phyloP scores from a whole-genome alignment of 2,888 invertebrate species.

The Scaptomyza polygonia region DNA sequence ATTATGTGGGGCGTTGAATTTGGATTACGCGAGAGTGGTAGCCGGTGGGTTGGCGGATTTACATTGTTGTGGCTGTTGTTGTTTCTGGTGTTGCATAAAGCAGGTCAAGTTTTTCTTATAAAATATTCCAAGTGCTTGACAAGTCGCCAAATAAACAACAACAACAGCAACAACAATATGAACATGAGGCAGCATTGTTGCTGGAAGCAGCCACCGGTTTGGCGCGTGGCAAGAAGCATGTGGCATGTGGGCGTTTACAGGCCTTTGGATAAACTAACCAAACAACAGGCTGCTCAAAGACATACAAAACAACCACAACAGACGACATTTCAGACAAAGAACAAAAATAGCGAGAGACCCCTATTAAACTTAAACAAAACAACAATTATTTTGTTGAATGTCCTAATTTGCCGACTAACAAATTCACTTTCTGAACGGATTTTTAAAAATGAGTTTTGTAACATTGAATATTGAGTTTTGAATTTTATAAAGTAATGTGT shows the following conservation, averaged over 20 bases:
- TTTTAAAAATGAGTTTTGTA: too few species aligned
- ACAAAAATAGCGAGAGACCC: conserved; percentile 59
- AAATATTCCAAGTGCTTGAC: conserved; percentile 73
- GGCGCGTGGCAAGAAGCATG: conserved; percentile 20
- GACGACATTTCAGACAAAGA: conserved; percentile 68
- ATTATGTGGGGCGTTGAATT: not conserved
- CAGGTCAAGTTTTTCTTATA: conserved; percentile 79
- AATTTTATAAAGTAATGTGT: too few species aligned
- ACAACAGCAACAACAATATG: conserved; percentile 15
- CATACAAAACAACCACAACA: conserved; percentile 34
- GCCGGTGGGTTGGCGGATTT: conserved; percentile 13
- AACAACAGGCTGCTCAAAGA: conserved; percentile 45
- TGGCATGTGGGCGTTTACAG: conserved; percentile 14
- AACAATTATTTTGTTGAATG: not conserved
- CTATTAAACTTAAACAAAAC: conserved; percentile 60
- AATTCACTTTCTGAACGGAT: not conserved
- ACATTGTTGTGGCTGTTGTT: conserved; percentile 20
- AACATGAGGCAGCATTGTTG: conserved; percentile 11
- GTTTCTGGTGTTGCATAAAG: conserved; percentile 50
- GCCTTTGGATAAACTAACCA: conserved; percentile 55
- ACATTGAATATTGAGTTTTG: too few species aligned
- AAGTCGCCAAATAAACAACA: conserved; percentile 52
- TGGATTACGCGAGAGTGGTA: conserved; percentile 9
- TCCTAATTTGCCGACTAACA: not conserved
- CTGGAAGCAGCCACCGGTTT: not conserved